Conservation (phyloP, 2,888 invertebrate genomes). For the Oxycera nigricornis region DNA sequence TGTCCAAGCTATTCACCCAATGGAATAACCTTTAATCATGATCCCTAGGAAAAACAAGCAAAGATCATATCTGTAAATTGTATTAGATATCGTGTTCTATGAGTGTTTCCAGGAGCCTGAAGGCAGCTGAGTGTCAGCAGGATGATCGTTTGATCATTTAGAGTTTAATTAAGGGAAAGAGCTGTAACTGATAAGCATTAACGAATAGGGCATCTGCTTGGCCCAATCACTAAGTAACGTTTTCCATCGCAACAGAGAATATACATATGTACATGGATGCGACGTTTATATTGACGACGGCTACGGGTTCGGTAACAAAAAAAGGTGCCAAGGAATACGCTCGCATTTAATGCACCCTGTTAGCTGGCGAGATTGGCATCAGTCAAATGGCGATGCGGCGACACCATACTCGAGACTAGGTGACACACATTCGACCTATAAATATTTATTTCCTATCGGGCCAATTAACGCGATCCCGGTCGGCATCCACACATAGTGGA, state of each 20-base stretch:
- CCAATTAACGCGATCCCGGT: slow-evolving; percentile 19
- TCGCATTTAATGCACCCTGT: slow-evolving; percentile 27
- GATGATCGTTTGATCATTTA: not conserved
- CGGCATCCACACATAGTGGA: not conserved
- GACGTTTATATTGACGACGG: slow-evolving; percentile 8
- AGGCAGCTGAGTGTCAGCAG: not conserved
- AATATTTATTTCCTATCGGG: slow-evolving; percentile 42
- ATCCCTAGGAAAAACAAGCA: no score
- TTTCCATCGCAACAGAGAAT: not conserved
- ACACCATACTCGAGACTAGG: slow-evolving; percentile 36
- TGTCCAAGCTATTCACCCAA: no score
- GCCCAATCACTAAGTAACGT: not conserved
- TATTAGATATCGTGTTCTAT: not conserved
- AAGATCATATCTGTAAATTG: slow-evolving; percentile 17
- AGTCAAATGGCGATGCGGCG: slow-evolving; percentile 40
- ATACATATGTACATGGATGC: not conserved
- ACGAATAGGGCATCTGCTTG: slow-evolving; percentile 7
- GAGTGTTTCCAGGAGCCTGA: not conserved
- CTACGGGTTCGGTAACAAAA: not conserved
- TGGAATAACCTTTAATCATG: no score
- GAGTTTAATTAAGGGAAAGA: slow-evolving; percentile 6
- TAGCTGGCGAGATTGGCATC: slow-evolving; percentile 41
- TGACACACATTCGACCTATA: slow-evolving; percentile 41
- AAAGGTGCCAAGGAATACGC: slow-evolving; percentile 26
- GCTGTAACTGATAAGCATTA: slow-evolving; percentile 2